Evolutionary conservation across 2,888 invertebrate species (phyloP).

Genomic region (Cyrtodaria siliqua): DNA sequence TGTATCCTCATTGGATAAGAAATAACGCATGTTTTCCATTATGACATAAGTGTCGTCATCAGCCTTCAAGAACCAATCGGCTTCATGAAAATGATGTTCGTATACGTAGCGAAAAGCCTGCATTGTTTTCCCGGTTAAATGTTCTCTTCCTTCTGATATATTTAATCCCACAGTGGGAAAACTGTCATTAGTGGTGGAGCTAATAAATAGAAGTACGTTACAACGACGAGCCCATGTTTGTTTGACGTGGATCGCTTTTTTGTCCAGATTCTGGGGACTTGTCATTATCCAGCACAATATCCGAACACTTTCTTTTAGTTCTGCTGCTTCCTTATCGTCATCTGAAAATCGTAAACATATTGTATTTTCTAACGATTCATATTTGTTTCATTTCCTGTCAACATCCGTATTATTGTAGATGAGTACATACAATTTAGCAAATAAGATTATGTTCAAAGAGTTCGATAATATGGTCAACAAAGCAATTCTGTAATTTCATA

Average conservation of each 20-base stretch:
- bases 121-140: conserved; percentile 98
- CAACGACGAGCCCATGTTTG: conserved; percentile 78
- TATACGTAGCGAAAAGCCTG: conserved; percentile 95
- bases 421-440: no score
- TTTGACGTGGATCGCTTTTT: conserved; percentile 93
- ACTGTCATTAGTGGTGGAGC: conserved; percentile 88
- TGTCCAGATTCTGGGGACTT: conserved; percentile 94
- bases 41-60: conserved; percentile 99
- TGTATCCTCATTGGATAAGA: conserved; percentile 89
- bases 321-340: conserved; percentile 68
- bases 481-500: no score
- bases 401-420: no score
- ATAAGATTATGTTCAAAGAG: no score
- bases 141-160: conserved; percentile 94
- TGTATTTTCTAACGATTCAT: no score
- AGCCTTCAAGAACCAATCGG: conserved; percentile 99
- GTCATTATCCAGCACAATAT: conserved; percentile 99
- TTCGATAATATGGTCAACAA: no score
- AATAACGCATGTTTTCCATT: conserved; percentile 91
- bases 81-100: conserved; percentile 92
- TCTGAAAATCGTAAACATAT: no score
- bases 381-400: no score
- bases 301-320: conserved; percentile 91
- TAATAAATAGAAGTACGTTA: conserved; percentile 84
- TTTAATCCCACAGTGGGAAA: conserved; percentile 91